These are phyloP conservation scores for Hydractinia echinata DNA, from an alignment of 30 jellyfish, hydroid and myxozoan genomes.

Conservation along the genomic window DNA sequence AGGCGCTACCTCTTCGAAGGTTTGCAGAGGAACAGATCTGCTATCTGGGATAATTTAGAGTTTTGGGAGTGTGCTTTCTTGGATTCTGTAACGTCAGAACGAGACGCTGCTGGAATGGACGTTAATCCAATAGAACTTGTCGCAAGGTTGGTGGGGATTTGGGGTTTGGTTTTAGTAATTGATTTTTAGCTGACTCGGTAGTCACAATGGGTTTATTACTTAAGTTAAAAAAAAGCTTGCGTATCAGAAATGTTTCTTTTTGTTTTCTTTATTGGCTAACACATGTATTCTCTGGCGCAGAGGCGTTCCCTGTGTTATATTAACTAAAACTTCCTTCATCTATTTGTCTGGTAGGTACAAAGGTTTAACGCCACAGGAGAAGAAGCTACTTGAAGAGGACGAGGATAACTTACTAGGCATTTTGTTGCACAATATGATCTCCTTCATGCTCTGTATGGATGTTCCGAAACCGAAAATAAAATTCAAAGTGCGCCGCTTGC, in stretches of 20 bases:
- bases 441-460: constrained; percentile 66
- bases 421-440: constrained; percentile 70
- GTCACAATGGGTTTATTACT: not conserved
- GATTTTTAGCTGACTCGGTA: not conserved
- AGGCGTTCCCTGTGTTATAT: not conserved
- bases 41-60: constrained; percentile 76
- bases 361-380: constrained; percentile 52
- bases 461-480: constrained; percentile 57
- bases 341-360: constrained; percentile 47
- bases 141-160: constrained; percentile 38
- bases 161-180: not conserved
- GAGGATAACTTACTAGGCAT: constrained; percentile 68
- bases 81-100: constrained; percentile 87
- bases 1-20: constrained; percentile 88
- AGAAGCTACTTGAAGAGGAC: constrained; percentile 75
- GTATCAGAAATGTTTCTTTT: too few relatives aligned
- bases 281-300: not conserved
- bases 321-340: not conserved
- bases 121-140: constrained; percentile 66
- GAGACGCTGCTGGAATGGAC: constrained; percentile 91
- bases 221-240: not conserved
- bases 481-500: constrained; percentile 61
- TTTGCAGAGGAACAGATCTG: constrained; percentile 44
- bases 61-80: constrained; percentile 84
- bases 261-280: not conserved